A percentile compares a stretch with the other conserved stretches of the same genome.
These are phyloP conservation scores for Rhagonycha fulva DNA, from an alignment of 2,888 invertebrate species.

Conservation along the genomic window DNA sequence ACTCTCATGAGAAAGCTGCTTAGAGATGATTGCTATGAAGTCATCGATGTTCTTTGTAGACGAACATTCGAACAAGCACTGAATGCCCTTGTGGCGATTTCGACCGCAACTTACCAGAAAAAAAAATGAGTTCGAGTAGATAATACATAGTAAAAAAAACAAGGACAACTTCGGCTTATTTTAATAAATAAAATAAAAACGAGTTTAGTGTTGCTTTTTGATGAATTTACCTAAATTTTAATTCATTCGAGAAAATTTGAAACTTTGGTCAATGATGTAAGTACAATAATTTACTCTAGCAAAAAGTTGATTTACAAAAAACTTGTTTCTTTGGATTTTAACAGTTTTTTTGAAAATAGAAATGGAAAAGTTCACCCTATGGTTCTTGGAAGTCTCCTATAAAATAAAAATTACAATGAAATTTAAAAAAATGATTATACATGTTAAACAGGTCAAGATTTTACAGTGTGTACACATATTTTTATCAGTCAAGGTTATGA, in stretches of 20 bases:
- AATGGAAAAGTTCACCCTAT: not conserved
- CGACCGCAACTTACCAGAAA: too few relatives aligned
- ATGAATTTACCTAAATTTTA: too few relatives aligned
- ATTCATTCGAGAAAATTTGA: too few relatives aligned
- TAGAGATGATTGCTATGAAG: not conserved
- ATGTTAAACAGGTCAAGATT: slow-evolving; percentile 2
- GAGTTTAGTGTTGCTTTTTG: too few relatives aligned
- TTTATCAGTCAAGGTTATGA: slow-evolving; percentile 6
- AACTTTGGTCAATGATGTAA: not conserved
- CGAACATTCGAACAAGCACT: too few relatives aligned
- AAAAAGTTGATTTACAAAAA: too few relatives aligned
- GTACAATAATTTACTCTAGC: too few relatives aligned
- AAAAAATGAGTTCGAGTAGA: too few relatives aligned
- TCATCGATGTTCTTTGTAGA: not conserved
- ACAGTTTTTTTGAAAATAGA: not conserved
- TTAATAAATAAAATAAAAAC: too few relatives aligned
- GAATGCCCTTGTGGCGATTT: too few relatives aligned
- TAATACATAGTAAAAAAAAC: too few relatives aligned
- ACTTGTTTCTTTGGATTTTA: not conserved
- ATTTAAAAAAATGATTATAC: not conserved
- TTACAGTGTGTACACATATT: not conserved
- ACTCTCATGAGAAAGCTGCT: not conserved
- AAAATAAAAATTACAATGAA: not conserved
- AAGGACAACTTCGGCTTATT: too few relatives aligned
- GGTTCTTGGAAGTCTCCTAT: not conserved